These are phyloP conservation scores for Tichodroma muraria DNA, from an alignment of 2,113 vertebrate species.

Conservation along the genomic window DNA sequence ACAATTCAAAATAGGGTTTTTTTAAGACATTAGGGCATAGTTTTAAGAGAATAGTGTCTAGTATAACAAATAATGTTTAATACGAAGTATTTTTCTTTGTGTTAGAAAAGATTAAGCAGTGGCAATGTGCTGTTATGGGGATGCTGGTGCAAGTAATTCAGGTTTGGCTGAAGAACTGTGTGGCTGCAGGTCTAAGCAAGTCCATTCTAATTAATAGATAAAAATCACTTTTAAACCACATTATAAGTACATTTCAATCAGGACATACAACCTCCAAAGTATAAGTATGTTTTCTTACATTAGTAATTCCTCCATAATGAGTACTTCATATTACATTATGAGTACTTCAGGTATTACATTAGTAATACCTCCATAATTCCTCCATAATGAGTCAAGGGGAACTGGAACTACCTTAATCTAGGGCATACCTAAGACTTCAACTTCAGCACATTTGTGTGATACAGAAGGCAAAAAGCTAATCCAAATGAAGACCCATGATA, in stretches of 20 bases:
- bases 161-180: background rate
- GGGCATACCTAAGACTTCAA: background rate
- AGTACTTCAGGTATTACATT: too few relatives aligned
- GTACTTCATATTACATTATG: too few relatives aligned
- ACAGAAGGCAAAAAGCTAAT: background rate
- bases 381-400: background rate
- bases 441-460: background rate
- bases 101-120: background rate
- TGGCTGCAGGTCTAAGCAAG: background rate
- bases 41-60: background rate
- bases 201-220: background rate
- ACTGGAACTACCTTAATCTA: background rate
- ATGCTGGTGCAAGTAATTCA: too few relatives aligned
- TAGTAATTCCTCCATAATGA: background rate
- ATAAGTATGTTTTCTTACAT: background rate
- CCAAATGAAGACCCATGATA: background rate
- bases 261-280: background rate
- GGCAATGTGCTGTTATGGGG: background rate
- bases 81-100: background rate
- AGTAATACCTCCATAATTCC: too few relatives aligned
- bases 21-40: background rate
- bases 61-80: background rate
- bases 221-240: background rate
- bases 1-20: background rate
- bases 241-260: background rate